Evolutionary conservation across 2,113 vertebrate genomes (phyloP).

Genomic region (Struthio camelus): DNA sequence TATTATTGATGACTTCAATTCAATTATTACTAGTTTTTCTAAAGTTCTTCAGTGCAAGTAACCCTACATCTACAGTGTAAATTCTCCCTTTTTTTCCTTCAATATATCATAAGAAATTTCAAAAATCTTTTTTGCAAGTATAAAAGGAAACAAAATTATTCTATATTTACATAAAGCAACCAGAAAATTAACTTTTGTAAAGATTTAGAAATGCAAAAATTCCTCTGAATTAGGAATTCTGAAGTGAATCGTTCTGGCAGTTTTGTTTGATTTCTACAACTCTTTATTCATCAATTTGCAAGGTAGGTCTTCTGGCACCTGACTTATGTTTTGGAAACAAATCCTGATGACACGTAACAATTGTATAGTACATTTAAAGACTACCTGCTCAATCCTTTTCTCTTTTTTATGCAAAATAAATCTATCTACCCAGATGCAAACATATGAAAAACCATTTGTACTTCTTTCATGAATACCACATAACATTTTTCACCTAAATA

Average conservation of each 20-base stretch:
- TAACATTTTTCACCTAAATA: slow-evolving; percentile 23
- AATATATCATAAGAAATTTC: background rate
- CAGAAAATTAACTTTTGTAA: background rate
- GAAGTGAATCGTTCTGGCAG: background rate
- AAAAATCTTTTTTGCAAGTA: background rate
- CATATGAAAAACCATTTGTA: background rate
- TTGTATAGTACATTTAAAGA: background rate
- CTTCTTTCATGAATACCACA: slow-evolving; percentile 8
- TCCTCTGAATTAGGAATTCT: background rate
- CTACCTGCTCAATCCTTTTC: background rate
- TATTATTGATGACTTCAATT: background rate
- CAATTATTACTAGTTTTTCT: background rate
- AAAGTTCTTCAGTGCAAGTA: background rate
- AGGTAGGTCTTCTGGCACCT: background rate
- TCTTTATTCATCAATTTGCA: background rate
- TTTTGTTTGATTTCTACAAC: background rate
- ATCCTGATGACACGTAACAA: background rate
- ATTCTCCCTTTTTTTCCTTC: background rate
- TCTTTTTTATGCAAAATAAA: slow-evolving; percentile 10
- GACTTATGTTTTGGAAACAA: background rate
- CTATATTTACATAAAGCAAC: background rate
- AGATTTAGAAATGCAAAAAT: background rate
- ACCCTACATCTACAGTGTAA: background rate
- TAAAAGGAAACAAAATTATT: background rate
- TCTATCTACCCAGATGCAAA: background rate